Evolutionary conservation across 2,113 vertebrate species (phyloP).

Genomic region (Ranitomeya imitator): DNA sequence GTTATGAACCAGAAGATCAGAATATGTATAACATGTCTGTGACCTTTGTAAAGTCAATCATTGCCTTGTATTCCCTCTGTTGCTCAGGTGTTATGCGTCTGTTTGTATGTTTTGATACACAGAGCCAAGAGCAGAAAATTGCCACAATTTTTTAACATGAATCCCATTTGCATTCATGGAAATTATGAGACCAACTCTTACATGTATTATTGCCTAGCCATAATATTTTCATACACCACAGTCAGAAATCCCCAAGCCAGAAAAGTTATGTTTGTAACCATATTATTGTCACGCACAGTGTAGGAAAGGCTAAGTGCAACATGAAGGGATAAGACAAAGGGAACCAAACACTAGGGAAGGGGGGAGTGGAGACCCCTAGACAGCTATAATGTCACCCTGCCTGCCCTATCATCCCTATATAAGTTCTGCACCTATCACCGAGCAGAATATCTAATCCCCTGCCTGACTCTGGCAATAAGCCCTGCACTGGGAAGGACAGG

Average conservation of each 20-base stretch:
- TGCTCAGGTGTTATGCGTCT: neutral
- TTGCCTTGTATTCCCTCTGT: neutral
- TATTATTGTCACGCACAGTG: too few relatives aligned
- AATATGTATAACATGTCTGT: conserved; percentile 13
- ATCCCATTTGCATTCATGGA: neutral
- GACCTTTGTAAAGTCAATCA: conserved; percentile 49
- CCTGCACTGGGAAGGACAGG: too few relatives aligned
- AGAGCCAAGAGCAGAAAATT: too few relatives aligned
- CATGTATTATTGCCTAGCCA: neutral
- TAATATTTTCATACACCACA: neutral
- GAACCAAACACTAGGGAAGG: too few relatives aligned
- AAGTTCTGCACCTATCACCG: too few relatives aligned
- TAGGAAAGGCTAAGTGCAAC: too few relatives aligned
- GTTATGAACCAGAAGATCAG: conserved; percentile 47
- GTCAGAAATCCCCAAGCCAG: neutral
- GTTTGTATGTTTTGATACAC: neutral
- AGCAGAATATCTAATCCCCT: too few relatives aligned
- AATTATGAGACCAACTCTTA: neutral
- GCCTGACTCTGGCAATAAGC: too few relatives aligned
- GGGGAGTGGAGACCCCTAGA: too few relatives aligned
- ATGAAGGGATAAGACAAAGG: too few relatives aligned
- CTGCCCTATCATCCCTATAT: too few relatives aligned
- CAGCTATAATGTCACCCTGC: too few relatives aligned
- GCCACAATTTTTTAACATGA: neutral
- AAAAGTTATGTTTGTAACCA: neutral